Evolutionary conservation across 2,888 invertebrate genomes (phyloP).

Genomic region (Polydrusus pterygomalis): DNA sequence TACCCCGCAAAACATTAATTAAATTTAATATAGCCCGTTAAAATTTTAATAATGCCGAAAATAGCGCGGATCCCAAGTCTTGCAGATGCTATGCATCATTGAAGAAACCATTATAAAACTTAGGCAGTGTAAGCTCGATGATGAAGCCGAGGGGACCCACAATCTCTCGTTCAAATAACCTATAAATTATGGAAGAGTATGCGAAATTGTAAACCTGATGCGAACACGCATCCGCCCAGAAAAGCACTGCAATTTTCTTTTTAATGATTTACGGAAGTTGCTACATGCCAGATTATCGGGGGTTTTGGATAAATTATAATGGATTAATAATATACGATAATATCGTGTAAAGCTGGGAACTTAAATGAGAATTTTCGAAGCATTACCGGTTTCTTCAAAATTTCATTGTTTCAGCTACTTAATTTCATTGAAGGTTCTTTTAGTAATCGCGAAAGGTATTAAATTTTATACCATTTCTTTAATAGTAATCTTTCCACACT

Average conservation of each 20-base stretch:
- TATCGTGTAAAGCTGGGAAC: not conserved
- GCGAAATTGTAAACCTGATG: slow-evolving; percentile 36
- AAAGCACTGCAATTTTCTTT: slow-evolving; percentile 41
- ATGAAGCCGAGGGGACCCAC: slow-evolving; percentile 62
- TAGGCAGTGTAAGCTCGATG: slow-evolving; percentile 58
- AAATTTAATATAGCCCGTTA: slow-evolving; percentile 58
- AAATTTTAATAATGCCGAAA: slow-evolving; percentile 65
- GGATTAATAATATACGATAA: not conserved
- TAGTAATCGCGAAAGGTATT: no score
- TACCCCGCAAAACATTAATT: slow-evolving; percentile 53
- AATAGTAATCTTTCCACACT: no score
- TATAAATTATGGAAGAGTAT: slow-evolving; percentile 62
- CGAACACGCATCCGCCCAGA: slow-evolving; percentile 33
- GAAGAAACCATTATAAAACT: slow-evolving; percentile 66
- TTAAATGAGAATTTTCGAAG: no score
- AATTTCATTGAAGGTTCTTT: no score
- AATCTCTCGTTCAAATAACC: slow-evolving; percentile 62
- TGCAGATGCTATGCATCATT: slow-evolving; percentile 64
- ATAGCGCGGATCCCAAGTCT: slow-evolving; percentile 55
- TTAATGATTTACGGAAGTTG: slow-evolving; percentile 40
- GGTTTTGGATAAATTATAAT: not conserved
- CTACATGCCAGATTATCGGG: not conserved
- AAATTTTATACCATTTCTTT: no score
- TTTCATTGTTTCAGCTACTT: no score
- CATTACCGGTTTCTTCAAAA: no score